A percentile compares a stretch with the other conserved stretches of the same genome.
Evolutionary conservation across 2,888 invertebrate species (phyloP).

Genomic region (Zaprionus lineosus): DNA sequence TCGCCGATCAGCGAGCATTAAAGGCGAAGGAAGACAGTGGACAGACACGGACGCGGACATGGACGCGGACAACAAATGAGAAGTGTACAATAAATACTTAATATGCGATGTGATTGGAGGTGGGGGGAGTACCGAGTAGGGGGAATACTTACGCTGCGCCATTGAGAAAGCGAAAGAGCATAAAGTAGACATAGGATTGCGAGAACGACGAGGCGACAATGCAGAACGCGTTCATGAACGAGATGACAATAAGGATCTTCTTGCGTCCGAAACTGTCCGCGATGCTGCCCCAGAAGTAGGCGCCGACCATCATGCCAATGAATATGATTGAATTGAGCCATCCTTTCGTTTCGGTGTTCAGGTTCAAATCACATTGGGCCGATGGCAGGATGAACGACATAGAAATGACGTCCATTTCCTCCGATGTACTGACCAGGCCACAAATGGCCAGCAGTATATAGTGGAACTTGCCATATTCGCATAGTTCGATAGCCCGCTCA

Average conservation of each 20-base stretch:
- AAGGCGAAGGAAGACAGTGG: too few species aligned
- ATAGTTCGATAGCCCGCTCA: conserved; percentile 93
- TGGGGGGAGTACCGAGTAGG: too few species aligned
- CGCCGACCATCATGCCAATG: conserved; percentile 97
- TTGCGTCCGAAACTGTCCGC: conserved; percentile 94
- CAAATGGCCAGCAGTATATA: conserved; percentile 94
- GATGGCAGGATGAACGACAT: conserved; percentile 97
- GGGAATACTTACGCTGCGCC: conserved; percentile 96
- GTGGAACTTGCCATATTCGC: conserved; percentile 90
- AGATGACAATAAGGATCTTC: conserved; percentile 93
- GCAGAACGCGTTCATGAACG: conserved; percentile 94
- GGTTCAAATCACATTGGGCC: conserved; percentile 94
- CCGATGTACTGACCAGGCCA: conserved; percentile 96
- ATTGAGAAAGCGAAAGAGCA: conserved; percentile 94
- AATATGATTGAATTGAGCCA: conserved; percentile 92
- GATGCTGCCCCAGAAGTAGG: conserved; percentile 95
- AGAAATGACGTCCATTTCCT: conserved; percentile 97
- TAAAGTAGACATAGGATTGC: conserved; percentile 93
- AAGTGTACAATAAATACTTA: not conserved
- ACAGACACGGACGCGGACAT: not conserved
- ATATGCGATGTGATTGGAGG: too few species aligned
- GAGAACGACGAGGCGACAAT: conserved; percentile 95
- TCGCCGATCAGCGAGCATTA: conserved; percentile 30
- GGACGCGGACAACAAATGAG: not conserved
- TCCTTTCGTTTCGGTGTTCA: conserved; percentile 92